Evolutionary conservation across 2,797 vertebrate genomes (phyloP).

Genomic region (Ammospiza maritima): DNA sequence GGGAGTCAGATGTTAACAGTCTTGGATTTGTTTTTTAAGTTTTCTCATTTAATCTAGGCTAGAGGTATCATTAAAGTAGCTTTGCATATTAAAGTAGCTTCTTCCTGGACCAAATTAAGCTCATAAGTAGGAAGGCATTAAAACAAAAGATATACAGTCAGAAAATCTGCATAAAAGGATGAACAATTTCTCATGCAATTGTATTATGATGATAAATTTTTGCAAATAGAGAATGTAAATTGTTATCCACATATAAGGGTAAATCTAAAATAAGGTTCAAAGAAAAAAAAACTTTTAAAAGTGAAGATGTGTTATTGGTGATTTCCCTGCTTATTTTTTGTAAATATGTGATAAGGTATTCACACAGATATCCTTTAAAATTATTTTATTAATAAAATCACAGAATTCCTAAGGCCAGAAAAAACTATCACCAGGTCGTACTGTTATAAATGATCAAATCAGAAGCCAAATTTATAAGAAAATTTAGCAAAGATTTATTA

Average conservation of each 20-base stretch:
- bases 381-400: neutral
- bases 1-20: neutral
- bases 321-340: neutral
- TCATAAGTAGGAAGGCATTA: neutral
- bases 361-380: neutral
- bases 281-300: neutral
- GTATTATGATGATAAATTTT: neutral
- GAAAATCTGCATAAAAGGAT: neutral
- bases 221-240: neutral
- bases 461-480: too few species aligned
- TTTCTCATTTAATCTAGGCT: neutral
- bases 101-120: neutral
- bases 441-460: too few species aligned
- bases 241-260: fast-evolving
- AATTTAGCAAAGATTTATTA: too few species aligned
- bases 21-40: neutral
- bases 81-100: neutral
- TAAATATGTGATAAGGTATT: neutral
- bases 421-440: neutral
- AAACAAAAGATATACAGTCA: neutral
- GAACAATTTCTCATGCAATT: neutral
- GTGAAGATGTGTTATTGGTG: neutral
- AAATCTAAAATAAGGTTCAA: neutral
- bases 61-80: neutral
- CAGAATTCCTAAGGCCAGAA: neutral